These are phyloP conservation scores for Brachypteracias leptosomus DNA, from an alignment of 2,113 vertebrate species.

Conservation along the genomic window DNA sequence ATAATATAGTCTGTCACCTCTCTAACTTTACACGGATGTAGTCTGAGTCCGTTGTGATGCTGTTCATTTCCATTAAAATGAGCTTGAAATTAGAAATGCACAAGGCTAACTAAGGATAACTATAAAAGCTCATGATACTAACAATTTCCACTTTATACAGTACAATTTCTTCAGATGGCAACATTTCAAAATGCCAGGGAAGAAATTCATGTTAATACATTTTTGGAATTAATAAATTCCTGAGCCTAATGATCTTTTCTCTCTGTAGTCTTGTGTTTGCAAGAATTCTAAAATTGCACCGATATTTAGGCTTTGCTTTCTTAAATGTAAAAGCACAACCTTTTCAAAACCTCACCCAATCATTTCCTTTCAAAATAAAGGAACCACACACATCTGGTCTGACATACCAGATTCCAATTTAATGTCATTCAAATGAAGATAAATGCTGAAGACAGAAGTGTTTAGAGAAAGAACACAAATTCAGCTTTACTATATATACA, in stretches of 20 bases:
- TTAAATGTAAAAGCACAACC: not conserved
- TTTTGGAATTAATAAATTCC: not conserved
- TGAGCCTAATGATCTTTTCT: not conserved
- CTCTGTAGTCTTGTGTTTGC: not conserved
- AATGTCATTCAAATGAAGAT: constrained; percentile 10
- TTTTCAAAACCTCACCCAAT: not conserved
- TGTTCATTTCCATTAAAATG: not conserved
- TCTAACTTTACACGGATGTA: not conserved
- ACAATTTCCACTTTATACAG: not conserved
- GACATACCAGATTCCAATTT: not conserved
- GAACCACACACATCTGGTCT: not conserved
- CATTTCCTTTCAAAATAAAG: not conserved
- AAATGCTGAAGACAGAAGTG: not conserved
- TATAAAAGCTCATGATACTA: not conserved
- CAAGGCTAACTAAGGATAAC: not conserved
- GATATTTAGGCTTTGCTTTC: not conserved
- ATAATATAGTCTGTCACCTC: not conserved
- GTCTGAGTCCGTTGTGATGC: not conserved
- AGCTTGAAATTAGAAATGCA: not conserved
- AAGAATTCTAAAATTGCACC: not conserved
- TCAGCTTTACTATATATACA: not conserved
- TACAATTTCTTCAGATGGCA: not conserved
- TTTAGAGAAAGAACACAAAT: not conserved
- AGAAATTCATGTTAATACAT: not conserved
- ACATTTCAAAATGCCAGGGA: not conserved